Base-by-base conservation (phyloP, 2,888 invertebrate genomes). In the Tetrapedia diversipes region DNA sequence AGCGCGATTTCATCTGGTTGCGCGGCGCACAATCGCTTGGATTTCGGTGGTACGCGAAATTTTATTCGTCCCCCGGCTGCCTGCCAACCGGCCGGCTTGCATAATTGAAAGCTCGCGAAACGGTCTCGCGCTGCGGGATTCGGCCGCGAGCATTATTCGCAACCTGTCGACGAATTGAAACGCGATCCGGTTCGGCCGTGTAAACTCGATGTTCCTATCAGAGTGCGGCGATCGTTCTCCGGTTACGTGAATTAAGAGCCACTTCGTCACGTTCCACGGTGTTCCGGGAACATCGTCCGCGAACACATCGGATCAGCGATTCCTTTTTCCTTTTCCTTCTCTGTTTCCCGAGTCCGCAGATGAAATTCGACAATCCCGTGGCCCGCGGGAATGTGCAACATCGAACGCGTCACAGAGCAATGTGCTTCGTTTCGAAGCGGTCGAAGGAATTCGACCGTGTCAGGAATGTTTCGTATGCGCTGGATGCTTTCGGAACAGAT, bases 131-230 rank as follows among this genome's bases (percentile, higher is more conserved):
- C n/a, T 29, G 67, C 37, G 45, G n/a, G n/a, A 49, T 45, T 65
- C 63, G 59, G 39, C n/a, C 66, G 45, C 53, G 22, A 51, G 53
- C 65, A 69, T 71, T 59, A 63, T 63, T 61, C 64, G 56, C 53
- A 59, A 65, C 57, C 53, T 72, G 74, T 73, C 70, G 61, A 70
- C 71, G 61, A 68, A 60, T 71, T 65, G 82, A 76, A 82, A 79
- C 65, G 57, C 80, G 77, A 82, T 74, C 73, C 79, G 49, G 39
- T 49, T 37, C 53, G 51, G 34, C 49, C 69, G 69, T 77, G 82
- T 82, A 80, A 83, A 82, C 75, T 73, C 77, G 64, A 70, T 80
- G 82, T 83, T 74, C 53, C 71, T 59, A 43, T 82, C 65, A 29
- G 64, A 45, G 51, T 32, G 39, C 19, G 54, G 54, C 74, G 43